Base-by-base conservation (phyloP, 1,140 invertebrate species). In the Lasioglossum baleicum region DNA sequence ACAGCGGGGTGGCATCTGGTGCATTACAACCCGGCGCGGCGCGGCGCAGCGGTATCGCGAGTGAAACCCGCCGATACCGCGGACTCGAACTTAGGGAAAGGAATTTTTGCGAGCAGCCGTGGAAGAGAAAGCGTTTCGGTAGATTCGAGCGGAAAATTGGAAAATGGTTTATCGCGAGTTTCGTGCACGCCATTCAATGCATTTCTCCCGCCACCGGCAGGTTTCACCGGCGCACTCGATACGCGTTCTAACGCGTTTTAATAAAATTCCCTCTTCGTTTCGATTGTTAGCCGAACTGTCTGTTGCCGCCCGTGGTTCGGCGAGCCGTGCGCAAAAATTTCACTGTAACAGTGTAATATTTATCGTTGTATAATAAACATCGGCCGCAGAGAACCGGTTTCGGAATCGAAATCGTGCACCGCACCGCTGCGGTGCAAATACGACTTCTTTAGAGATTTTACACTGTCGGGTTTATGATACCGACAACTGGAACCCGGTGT, bases 71-170 rank as follows among this genome's bases (percentile, higher is more conserved):
- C 51, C 51, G 64, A 83, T 83, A 83, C 73, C 75, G 81, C 68
- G 48, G 66, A 66, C 64, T 63, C 56, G 35, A 73, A 76, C 76
- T 83, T 75, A 78, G 75, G 81, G 75, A 73, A 31, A 83, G 78
- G 82, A 79, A 83, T 83, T 58, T 83, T 83, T 83, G 0, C 81
- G 82, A 69, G 78, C 31, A 72, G 17, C 56, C 31, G 35, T 22
- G n/a, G 48, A 4, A 31, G 22, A 68, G 51, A 53, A 60, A 75
- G 20, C 40, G 15, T 75, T 58, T 13, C 51, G 48, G 64, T 68
- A 75, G 74, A 58, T 58, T 68, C 74, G 74, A 68, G 74, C 53
- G 65, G 74, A 75, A 75, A 75, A 75, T 75, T 75, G 74, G 74
- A 75, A 75, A 75, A 75, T 75, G 74, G 74, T 75, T 75, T 75